These are phyloP conservation scores for Drosophila yakuba DNA, from an alignment of 1,140 invertebrate genomes.

Conservation along the genomic window DNA sequence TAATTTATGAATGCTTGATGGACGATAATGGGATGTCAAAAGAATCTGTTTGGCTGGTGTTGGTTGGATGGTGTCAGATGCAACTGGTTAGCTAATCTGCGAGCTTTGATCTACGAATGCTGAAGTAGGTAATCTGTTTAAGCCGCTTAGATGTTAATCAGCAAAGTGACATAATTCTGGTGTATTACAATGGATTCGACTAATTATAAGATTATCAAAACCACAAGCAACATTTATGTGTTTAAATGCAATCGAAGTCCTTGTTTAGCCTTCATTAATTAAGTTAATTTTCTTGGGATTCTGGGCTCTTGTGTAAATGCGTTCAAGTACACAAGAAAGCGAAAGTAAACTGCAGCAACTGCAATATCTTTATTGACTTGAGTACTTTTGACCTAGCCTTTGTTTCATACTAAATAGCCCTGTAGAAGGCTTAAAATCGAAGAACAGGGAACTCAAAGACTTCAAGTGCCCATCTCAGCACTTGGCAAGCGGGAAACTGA, in stretches of 20 bases:
- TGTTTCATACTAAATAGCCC: neutral
- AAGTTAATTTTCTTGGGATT: neutral
- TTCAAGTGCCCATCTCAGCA: slow-evolving; percentile 27
- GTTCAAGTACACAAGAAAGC: slow-evolving; percentile 4
- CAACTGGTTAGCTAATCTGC: slow-evolving; percentile 8
- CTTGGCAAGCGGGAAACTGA: slow-evolving; percentile 13
- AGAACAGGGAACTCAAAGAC: slow-evolving; percentile 21
- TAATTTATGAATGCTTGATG: slow-evolving; percentile 32
- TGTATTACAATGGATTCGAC: neutral
- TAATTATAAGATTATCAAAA: no score
- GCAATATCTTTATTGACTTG: slow-evolving; percentile 4
- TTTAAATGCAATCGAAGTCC: neutral
- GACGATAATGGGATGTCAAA: slow-evolving; percentile 15
- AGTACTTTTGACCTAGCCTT: slow-evolving; percentile 18
- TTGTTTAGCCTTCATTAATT: neutral
- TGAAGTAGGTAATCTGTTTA: neutral
- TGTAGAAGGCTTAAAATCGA: slow-evolving; percentile 9
- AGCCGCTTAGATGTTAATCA: neutral
- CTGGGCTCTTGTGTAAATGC: neutral
- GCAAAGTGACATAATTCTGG: slow-evolving; percentile 4
- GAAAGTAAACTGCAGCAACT: slow-evolving; percentile 4
- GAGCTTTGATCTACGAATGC: neutral
- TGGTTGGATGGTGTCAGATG: slow-evolving; percentile 11
- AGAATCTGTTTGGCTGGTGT: slow-evolving; percentile 5
- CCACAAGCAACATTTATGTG: no score